These are phyloP conservation scores for Phocoena phocoena DNA, from an alignment of 2,113 vertebrate genomes.

Conservation along the genomic window DNA sequence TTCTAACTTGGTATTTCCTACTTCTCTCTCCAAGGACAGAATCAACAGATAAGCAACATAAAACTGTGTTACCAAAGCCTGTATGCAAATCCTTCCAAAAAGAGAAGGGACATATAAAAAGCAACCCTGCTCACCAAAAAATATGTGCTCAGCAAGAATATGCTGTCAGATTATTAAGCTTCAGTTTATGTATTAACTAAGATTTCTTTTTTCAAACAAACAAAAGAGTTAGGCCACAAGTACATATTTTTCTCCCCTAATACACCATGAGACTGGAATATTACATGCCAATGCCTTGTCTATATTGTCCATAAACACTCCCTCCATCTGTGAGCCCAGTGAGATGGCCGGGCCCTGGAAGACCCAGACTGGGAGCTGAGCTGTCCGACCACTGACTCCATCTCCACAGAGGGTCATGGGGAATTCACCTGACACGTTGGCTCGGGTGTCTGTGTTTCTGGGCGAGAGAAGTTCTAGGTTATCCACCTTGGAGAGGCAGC, in stretches of 20 bases:
- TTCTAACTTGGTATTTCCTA: neutral
- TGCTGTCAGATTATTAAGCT: neutral
- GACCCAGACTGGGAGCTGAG: neutral
- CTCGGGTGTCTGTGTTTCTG: neutral
- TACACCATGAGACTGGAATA: neutral
- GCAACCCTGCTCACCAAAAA: neutral
- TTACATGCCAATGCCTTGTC: neutral
- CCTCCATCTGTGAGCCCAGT: neutral
- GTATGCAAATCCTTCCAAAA: neutral
- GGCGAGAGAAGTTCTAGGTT: neutral
- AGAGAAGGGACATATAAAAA: neutral
- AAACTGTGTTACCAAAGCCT: neutral
- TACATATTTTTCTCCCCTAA: neutral
- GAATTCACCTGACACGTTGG: neutral
- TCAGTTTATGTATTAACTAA: neutral
- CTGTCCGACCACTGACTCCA: accelerated
- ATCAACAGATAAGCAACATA: neutral
- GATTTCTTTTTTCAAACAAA: neutral
- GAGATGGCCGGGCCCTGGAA: neutral
- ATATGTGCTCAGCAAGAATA: neutral
- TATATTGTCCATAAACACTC: neutral
- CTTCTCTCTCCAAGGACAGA: neutral
- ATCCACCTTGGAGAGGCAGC: neutral
- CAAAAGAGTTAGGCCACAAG: neutral
- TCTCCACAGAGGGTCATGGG: neutral